These are phyloP conservation scores for Drosophila flavopinicola DNA, from an alignment of 2,888 invertebrate genomes.

Conservation along the genomic window DNA sequence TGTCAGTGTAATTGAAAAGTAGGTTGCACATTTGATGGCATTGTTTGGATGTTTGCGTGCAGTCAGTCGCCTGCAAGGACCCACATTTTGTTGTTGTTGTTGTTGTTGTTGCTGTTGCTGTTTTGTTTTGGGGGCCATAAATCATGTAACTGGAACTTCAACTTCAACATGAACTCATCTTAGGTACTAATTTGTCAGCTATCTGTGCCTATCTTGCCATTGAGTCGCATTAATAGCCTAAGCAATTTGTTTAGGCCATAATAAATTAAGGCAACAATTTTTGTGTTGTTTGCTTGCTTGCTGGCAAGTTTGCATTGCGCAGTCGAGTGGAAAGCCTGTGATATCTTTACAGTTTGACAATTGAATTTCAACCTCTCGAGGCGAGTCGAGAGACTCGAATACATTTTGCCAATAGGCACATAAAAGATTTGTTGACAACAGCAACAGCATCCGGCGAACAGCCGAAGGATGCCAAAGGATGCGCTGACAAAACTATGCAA, in stretches of 20 bases:
- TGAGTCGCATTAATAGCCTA: slow-evolving; percentile 32
- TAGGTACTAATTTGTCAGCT: slow-evolving; percentile 67
- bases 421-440: slow-evolving; percentile 78
- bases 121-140: too few species aligned
- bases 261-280: slow-evolving; percentile 72
- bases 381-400: slow-evolving; percentile 38
- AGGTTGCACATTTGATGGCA: slow-evolving; percentile 75
- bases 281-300: slow-evolving; percentile 30
- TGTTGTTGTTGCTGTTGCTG: slow-evolving; percentile 19
- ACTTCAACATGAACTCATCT: slow-evolving; percentile 44
- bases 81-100: slow-evolving; percentile 41
- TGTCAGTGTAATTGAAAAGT: slow-evolving; percentile 69
- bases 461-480: slow-evolving; percentile 54
- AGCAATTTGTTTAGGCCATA: slow-evolving; percentile 62
- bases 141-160: slow-evolving; percentile 24
- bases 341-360: slow-evolving; percentile 73
- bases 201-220: slow-evolving; percentile 23
- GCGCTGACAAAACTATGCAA: slow-evolving; percentile 66
- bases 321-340: slow-evolving; percentile 75
- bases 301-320: slow-evolving; percentile 35
- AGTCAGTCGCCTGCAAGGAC: slow-evolving; percentile 32
- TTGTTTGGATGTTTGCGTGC: slow-evolving; percentile 42
- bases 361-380: slow-evolving; percentile 62
- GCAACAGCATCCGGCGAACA: slow-evolving; percentile 57
- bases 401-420: slow-evolving; percentile 75